A percentile compares a stretch with the other conserved stretches of the same genome.
Evolutionary conservation across 1,140 invertebrate species (phyloP).

Genomic region (Pogonomyrmex barbatus): DNA sequence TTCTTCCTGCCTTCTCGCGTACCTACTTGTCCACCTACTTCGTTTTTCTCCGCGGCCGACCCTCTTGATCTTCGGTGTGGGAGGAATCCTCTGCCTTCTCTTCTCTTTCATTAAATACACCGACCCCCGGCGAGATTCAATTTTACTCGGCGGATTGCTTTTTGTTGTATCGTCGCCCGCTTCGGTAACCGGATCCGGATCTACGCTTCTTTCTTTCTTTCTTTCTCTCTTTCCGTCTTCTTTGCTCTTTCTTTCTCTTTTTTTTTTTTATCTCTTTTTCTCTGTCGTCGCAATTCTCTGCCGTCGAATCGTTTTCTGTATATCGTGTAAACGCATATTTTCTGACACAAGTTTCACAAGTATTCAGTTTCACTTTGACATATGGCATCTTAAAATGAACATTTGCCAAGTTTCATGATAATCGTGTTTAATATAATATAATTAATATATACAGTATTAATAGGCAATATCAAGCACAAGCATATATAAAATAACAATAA

Average conservation of each 20-base stretch:
- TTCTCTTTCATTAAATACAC: conserved; percentile 83
- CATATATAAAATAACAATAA: not conserved
- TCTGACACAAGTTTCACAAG: not conserved
- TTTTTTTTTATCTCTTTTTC: conserved; percentile 35
- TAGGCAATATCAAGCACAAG: not conserved
- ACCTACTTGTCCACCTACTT: conserved; percentile 64
- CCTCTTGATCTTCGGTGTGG: conserved; percentile 79
- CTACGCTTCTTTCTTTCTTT: conserved; percentile 65
- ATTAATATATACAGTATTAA: not conserved
- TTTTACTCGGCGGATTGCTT: conserved; percentile 84
- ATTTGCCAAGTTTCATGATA: not conserved
- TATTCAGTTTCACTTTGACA: conserved; percentile 20
- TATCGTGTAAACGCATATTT: conserved; percentile 46
- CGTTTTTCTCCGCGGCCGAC: conserved; percentile 73
- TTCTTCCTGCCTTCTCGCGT: conserved; percentile 32
- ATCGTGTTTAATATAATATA: not conserved
- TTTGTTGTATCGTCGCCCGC: conserved; percentile 79
- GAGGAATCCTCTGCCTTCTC: conserved; percentile 60
- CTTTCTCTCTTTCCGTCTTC: conserved; percentile 53
- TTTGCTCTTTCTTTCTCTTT: conserved; percentile 57
- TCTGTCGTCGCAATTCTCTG: conserved; percentile 53
- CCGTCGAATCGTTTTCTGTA: not conserved
- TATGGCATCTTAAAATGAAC: not conserved
- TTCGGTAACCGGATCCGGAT: conserved; percentile 81
- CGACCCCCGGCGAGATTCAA: conserved; percentile 82